Evolutionary conservation across 1,140 invertebrate species (phyloP).

Genomic region (Atta texana): DNA sequence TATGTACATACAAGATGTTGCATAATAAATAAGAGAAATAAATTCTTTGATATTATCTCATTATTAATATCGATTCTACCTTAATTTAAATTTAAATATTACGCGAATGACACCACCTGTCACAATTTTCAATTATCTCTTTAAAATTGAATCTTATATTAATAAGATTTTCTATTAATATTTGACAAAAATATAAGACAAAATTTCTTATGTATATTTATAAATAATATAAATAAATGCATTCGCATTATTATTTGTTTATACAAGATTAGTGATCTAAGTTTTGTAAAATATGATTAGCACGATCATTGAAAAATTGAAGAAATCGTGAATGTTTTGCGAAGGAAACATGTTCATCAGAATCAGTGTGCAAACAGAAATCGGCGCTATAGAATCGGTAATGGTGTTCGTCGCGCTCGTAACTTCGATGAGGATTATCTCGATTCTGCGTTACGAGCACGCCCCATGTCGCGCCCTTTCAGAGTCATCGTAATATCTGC

Average conservation of each 20-base stretch:
- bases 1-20: not conserved
- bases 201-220: not conserved
- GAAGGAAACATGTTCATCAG: slow-evolving; percentile 47
- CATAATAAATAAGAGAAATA: slow-evolving; percentile 6
- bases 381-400: slow-evolving; percentile 42
- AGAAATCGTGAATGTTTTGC: not conserved
- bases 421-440: slow-evolving; percentile 66
- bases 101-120: not conserved
- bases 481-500: slow-evolving; percentile 20
- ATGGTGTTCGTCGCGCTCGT: slow-evolving; percentile 53
- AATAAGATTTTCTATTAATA: not conserved
- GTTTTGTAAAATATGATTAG: not conserved
- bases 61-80: not conserved
- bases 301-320: slow-evolving; percentile 4
- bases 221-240: not conserved
- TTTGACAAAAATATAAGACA: too few relatives aligned
- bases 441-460: slow-evolving; percentile 70
- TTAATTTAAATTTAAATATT: not conserved
- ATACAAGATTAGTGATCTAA: not conserved
- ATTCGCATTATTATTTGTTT: not conserved
- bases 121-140: not conserved
- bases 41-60: not conserved
- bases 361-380: slow-evolving; percentile 30
- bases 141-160: not conserved
- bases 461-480: slow-evolving; percentile 18